These are phyloP conservation scores for Andrena camellia DNA, from an alignment of 2,888 invertebrate genomes.

Conservation along the genomic window DNA sequence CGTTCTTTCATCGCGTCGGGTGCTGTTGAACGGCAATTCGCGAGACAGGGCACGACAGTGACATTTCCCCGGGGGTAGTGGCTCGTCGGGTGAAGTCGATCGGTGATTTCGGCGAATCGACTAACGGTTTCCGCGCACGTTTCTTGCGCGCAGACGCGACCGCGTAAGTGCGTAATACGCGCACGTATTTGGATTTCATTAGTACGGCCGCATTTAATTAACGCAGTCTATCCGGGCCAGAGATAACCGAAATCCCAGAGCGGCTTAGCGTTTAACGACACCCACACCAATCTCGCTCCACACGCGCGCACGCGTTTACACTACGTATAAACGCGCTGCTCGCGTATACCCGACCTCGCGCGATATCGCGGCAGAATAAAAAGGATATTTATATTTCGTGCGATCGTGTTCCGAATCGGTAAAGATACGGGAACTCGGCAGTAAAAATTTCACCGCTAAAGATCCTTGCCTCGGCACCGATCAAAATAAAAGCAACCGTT, in stretches of 20 bases:
- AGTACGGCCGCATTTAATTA: conserved; percentile 50
- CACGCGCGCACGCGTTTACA: background rate
- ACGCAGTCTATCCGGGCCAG: conserved; percentile 28
- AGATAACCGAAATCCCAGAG: conserved; percentile 43
- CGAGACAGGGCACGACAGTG: conserved; percentile 63
- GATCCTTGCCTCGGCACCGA: conserved; percentile 25
- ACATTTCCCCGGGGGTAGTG: conserved; percentile 58
- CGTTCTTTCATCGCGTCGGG: conserved; percentile 36
- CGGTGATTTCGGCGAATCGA: conserved; percentile 70
- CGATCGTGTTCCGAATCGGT: conserved; percentile 53
- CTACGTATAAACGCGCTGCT: conserved; percentile 13
- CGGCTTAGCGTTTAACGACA: conserved; percentile 33
- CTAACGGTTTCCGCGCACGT: conserved; percentile 10
- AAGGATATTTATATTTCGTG: conserved; percentile 53
- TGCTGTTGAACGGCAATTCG: conserved; percentile 62
- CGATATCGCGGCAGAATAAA: conserved; percentile 51
- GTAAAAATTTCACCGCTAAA: conserved; percentile 49
- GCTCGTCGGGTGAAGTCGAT: conserved; percentile 50
- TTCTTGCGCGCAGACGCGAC: conserved; percentile 9
- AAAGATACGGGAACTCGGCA: conserved; percentile 35
- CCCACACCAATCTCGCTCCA: conserved; percentile 4
- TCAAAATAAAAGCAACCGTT: conserved; percentile 35
- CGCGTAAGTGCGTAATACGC: conserved; percentile 1
- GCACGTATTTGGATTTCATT: conserved; percentile 53
- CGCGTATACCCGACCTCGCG: conserved; percentile 2